phyloP scores from a whole-genome alignment of 2,113 vertebrate species.

The Ceyx cyanopectus region DNA sequence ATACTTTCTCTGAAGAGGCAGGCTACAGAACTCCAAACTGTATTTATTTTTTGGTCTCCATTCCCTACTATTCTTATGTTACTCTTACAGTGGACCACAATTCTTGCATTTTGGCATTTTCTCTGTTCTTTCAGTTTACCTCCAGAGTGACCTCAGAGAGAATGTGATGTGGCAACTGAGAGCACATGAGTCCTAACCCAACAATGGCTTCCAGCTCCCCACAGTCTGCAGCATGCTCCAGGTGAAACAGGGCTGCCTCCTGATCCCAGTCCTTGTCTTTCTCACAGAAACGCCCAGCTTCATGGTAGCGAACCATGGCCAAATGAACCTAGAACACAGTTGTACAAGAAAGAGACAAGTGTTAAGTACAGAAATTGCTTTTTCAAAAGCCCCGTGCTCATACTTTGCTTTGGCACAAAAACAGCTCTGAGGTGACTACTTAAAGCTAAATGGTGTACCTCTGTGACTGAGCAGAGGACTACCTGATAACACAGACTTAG shows the following conservation, averaged over 20 bases:
- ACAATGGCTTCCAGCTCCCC: conserved; percentile 96
- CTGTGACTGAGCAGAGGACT: background rate
- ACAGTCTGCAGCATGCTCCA: conserved; percentile 90
- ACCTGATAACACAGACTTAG: background rate
- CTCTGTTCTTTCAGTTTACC: conserved; percentile 72
- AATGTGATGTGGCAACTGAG: conserved; percentile 93
- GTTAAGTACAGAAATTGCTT: background rate
- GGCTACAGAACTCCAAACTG: background rate
- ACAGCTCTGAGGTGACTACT: background rate
- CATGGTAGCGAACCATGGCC: conserved; percentile 95
- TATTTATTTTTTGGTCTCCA: background rate
- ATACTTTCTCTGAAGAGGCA: background rate
- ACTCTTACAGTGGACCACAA: background rate
- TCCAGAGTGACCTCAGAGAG: conserved; percentile 86
- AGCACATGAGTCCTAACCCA: conserved; percentile 87
- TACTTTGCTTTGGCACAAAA: background rate
- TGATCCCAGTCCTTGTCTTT: conserved; percentile 91
- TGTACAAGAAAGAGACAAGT: background rate
- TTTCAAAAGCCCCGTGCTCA: background rate
- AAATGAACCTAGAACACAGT: conserved; percentile 87
- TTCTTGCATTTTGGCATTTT: background rate
- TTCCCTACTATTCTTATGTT: background rate
- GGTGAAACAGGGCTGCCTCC: conserved; percentile 89
- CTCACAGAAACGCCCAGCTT: conserved; percentile 91
- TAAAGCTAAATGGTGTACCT: background rate